phyloP scores from a whole-genome alignment of 2,113 vertebrate genomes.

The Prunella fulvescens region DNA sequence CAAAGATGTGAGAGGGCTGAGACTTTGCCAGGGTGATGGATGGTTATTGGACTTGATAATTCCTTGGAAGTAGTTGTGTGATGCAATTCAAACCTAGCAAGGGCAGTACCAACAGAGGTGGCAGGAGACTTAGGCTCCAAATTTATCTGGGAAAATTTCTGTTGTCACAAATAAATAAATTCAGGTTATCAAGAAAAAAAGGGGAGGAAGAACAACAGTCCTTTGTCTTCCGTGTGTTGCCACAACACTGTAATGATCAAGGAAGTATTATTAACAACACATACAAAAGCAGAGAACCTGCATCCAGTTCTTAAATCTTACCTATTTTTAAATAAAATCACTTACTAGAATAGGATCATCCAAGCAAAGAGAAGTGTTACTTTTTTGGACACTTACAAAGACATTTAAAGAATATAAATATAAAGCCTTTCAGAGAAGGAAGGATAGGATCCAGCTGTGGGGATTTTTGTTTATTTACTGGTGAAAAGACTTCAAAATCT shows the following conservation, averaged over 20 bases:
- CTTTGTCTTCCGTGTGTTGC: not conserved
- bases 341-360: not conserved
- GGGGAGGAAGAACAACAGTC: not conserved
- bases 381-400: not conserved
- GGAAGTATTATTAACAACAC: not conserved
- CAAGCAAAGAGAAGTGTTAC: not conserved
- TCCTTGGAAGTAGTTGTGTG: constrained; percentile 1
- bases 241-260: not conserved
- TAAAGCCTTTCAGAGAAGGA: not conserved
- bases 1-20: not conserved
- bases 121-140: not conserved
- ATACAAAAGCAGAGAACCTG: not conserved
- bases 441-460: not conserved
- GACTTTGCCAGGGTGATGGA: constrained; percentile 2
- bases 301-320: not conserved
- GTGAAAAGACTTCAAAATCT: not conserved
- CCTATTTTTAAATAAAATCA: not conserved
- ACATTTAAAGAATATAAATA: not conserved
- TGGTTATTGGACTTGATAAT: not conserved
- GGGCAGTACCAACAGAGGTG: not conserved
- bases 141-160: not conserved
- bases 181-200: not conserved
- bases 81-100: not conserved
- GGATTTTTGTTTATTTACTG: not conserved
- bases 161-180: not conserved